phyloP scores from a whole-genome alignment of 1,140 invertebrate species.

The Argopecten irradians region DNA sequence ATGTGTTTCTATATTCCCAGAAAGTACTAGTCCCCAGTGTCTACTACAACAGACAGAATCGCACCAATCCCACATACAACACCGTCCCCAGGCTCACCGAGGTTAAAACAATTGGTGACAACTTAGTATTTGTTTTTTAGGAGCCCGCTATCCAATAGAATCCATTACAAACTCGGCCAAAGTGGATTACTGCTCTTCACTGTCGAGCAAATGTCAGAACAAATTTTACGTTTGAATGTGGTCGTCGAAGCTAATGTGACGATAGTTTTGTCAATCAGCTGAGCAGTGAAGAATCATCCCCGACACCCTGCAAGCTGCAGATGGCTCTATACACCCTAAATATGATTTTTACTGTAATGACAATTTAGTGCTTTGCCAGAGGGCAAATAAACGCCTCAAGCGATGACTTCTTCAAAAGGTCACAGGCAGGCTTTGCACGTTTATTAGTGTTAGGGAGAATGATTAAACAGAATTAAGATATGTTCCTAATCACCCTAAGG shows the following conservation, averaged over 20 bases:
- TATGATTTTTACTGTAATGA: conserved; percentile 6
- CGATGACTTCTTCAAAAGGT: not conserved
- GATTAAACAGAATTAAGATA: conserved; percentile 6
- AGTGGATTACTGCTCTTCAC: not conserved
- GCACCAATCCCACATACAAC: not conserved
- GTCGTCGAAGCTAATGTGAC: conserved; percentile 7
- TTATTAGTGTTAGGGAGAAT: not conserved
- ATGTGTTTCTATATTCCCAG: conserved; percentile 13
- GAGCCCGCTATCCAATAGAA: conserved; percentile 8
- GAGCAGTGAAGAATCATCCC: not conserved
- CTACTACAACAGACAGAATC: not conserved
- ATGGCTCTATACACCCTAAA: not conserved
- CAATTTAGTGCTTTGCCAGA: not conserved
- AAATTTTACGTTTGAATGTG: not conserved
- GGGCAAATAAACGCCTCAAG: not conserved
- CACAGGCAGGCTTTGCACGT: not conserved
- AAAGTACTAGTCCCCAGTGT: not conserved
- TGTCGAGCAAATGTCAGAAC: not conserved
- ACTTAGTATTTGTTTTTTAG: conserved; percentile 19
- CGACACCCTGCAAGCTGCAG: not conserved
- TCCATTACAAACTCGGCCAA: conserved; percentile 15
- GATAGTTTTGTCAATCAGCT: conserved; percentile 8
- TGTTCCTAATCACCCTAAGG: not conserved
- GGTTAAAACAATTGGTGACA: conserved; percentile 21
- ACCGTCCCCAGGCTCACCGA: not conserved